Base-by-base conservation (phyloP, 2,113 vertebrate species). In the Montifringilla adamsi region DNA sequence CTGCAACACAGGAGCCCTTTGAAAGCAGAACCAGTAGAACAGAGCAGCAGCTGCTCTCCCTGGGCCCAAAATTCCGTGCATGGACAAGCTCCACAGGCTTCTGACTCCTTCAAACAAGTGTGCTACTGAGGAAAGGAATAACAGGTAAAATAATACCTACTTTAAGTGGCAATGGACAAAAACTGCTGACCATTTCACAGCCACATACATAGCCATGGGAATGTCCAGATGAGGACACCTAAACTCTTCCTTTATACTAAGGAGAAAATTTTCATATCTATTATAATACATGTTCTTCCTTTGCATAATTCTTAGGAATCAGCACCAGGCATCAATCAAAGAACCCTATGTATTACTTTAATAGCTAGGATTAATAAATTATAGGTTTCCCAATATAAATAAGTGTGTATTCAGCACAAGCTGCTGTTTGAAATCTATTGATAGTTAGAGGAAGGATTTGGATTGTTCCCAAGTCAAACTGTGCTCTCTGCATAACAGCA, bases 281-380 rank as follows among this genome's bases (percentile, higher is more conserved):
- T 77, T 90, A 47, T 47, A 55, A 55, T 75, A 74, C 27, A 30
- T 67, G 31, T 67, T 69, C 28, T 50, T n/a, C 9, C 15, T 86
- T 80, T 39, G 39, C 75, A 39, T 85, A 90, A 85, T 90, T 93
- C 67, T 90, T 69, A 37, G 44, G 59, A 94, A 94, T 55, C 55
- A 84, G 52, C 89, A 87, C 68, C 33, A 95, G 44, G 49, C 2
- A 5, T 93, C 94, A 92, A 70, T 93, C 91, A 95, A 85, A 83
- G 59, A 88, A 88, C 47, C 63, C 85, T 78, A 90, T 66, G 55
- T 69, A 62, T 78, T 94, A 91, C 79, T 70, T 93, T 95, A 95
- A 95, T 88, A 80, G 63, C 72, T 91, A 88, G 89, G 60, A 95
- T 90, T 95, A 95, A 91, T 83, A 95, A 95, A 96, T 96, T 95